Conservation (phyloP, 2,113 vertebrate genomes). For the Columbina picui region DNA sequence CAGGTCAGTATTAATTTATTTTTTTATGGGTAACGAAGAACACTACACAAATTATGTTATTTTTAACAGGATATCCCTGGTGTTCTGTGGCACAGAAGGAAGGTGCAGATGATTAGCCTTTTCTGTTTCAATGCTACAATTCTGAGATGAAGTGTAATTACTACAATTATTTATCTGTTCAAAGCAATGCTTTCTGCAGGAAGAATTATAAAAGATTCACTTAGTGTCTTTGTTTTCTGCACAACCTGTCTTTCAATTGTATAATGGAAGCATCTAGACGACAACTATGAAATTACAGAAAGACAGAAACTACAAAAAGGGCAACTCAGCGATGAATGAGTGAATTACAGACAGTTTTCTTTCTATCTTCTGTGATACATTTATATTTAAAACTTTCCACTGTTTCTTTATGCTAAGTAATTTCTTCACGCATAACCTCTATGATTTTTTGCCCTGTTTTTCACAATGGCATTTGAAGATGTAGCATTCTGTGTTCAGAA, state of each 20-base stretch:
- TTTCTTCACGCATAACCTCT: not conserved
- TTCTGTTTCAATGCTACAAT: not conserved
- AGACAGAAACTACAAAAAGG: not conserved
- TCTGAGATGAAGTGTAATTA: not conserved
- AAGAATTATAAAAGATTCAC: not conserved
- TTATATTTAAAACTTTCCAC: not conserved
- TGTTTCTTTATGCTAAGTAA: not conserved
- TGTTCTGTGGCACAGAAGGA: not conserved
- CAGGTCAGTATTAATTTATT: not conserved
- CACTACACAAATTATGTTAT: not conserved
- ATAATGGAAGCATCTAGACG: not conserved
- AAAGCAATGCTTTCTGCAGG: not conserved
- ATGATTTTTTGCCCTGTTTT: not conserved
- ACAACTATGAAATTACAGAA: not conserved
- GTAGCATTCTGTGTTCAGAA: not conserved
- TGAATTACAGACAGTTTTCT: not conserved
- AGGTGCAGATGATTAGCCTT: not conserved
- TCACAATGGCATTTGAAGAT: not conserved
- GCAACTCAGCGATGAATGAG: not conserved
- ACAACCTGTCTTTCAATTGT: not conserved
- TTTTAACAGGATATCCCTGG: not conserved
- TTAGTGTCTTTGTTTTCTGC: not conserved
- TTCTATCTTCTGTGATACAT: not conserved
- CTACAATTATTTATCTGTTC: not conserved
- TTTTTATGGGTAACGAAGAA: not conserved